Conservation (phyloP, 2,797 vertebrate species). For the Acrossocheilus fasciatus region DNA sequence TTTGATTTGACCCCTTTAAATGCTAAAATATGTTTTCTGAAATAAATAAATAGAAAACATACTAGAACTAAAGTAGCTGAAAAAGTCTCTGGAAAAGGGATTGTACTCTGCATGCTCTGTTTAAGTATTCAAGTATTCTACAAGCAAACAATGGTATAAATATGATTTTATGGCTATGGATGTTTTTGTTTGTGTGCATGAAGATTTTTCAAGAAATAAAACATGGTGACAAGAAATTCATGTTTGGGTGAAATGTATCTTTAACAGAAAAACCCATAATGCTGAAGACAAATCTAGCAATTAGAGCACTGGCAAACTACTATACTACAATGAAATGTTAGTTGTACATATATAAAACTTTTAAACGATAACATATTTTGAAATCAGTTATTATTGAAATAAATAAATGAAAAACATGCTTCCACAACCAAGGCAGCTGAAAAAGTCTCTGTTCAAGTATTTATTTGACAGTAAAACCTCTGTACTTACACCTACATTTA, state of each 20-base stretch:
- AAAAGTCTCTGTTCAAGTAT: not conserved
- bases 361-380: not conserved
- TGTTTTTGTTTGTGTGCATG: too few relatives aligned
- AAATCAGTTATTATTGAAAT: not conserved
- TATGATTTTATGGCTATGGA: too few relatives aligned
- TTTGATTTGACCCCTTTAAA: not conserved
- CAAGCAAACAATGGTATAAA: not conserved
- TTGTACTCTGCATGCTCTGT: not conserved
- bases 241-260: too few relatives aligned
- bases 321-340: not conserved
- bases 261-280: not conserved
- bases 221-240: not conserved
- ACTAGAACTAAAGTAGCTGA: not conserved
- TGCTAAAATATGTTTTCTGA: not conserved
- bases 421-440: not conserved
- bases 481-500: not conserved
- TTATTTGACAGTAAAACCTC: not conserved
- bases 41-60: not conserved
- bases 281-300: not conserved
- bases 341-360: not conserved
- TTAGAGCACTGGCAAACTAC: not conserved
- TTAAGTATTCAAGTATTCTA: too few relatives aligned
- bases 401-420: not conserved
- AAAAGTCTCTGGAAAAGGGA: not conserved
- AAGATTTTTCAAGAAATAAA: not conserved